These are phyloP conservation scores for Apodemus speciosus DNA, from an alignment of 2,113 vertebrate genomes.

Conservation along the genomic window DNA sequence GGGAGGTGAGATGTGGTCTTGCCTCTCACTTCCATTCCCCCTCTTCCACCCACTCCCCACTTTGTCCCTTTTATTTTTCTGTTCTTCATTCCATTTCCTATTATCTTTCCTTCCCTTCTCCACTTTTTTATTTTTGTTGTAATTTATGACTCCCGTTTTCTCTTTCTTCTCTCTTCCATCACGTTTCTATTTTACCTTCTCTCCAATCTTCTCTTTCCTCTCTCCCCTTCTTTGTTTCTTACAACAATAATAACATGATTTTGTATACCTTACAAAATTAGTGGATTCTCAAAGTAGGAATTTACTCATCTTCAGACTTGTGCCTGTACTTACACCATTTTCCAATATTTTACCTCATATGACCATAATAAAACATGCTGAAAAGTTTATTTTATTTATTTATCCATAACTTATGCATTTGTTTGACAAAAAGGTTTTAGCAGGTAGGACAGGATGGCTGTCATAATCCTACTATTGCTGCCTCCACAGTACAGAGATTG, in stretches of 20 bases:
- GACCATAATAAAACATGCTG: neutral
- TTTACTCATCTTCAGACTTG: neutral
- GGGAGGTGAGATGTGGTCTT: neutral
- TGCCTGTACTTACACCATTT: neutral
- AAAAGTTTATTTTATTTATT: neutral
- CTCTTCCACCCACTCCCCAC: neutral
- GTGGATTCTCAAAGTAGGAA: neutral
- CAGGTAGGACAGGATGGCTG: too few species aligned
- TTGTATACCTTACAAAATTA: neutral
- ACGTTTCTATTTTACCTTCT: neutral
- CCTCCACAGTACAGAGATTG: neutral
- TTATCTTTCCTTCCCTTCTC: too few species aligned
- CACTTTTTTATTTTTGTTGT: neutral
- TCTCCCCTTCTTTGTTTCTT: neutral
- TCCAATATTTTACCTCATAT: neutral
- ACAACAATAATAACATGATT: neutral
- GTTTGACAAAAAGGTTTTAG: neutral
- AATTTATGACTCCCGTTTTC: too few species aligned
- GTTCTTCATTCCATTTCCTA: accelerated
- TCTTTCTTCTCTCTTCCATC: neutral
- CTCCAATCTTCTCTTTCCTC: neutral
- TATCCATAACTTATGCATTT: neutral
- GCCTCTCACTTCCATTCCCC: accelerated
- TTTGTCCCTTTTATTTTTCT: neutral
- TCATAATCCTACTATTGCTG: neutral